Conservation (phyloP, 2,113 vertebrate species). For the Hypomesus transpacificus region DNA sequence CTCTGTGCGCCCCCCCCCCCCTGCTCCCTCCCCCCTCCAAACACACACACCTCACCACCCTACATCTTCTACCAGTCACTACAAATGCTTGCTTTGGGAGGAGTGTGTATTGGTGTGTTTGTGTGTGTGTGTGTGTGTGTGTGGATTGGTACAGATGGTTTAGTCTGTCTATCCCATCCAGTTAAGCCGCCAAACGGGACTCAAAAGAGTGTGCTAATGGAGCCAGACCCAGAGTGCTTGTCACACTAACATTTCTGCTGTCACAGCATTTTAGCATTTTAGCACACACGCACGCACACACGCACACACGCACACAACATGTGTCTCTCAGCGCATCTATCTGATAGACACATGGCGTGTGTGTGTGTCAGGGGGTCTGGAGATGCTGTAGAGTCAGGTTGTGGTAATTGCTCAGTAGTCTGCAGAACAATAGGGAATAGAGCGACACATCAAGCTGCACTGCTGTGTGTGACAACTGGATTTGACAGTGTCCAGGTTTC, state of each 20-base stretch:
- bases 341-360: too few species aligned
- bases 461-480: too few species aligned
- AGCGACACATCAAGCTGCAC: too few species aligned
- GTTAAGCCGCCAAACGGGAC: constrained; percentile 37
- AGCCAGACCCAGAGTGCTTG: constrained; percentile 68
- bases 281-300: constrained; percentile 12
- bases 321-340: constrained; percentile 44
- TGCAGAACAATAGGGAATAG: too few species aligned
- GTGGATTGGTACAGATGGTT: constrained; percentile 65
- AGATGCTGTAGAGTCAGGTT: too few species aligned
- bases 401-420: too few species aligned
- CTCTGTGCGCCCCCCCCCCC: constrained; percentile 53
- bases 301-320: constrained; percentile 24
- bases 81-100: constrained; percentile 77
- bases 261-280: constrained; percentile 41
- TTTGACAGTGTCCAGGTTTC: too few species aligned
- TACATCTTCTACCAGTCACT: constrained; percentile 35
- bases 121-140: too few species aligned
- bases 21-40: constrained; percentile 44
- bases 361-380: too few species aligned
- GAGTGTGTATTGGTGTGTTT: constrained; percentile 16
- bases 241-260: constrained; percentile 57
- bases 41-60: too few species aligned
- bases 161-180: constrained; percentile 35
- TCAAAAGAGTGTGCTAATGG: constrained; percentile 40